Conservation (phyloP, 2,888 invertebrate genomes). For the Chesias legatella region DNA sequence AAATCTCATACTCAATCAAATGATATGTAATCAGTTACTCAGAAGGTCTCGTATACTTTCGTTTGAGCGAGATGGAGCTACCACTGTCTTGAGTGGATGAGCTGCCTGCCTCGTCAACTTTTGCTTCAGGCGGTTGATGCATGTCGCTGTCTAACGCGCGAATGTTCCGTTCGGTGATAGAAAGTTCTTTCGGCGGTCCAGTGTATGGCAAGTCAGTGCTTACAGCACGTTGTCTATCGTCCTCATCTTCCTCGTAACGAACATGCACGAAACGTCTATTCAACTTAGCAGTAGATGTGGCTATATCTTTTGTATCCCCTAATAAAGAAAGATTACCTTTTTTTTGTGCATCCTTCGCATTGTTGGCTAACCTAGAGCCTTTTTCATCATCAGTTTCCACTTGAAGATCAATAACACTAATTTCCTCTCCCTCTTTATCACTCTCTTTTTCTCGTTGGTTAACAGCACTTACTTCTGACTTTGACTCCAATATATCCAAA, state of each 20-base stretch:
- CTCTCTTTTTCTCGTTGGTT: neutral
- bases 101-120: neutral
- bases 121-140: neutral
- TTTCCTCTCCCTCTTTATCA: conserved; percentile 1
- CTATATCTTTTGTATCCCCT: conserved; percentile 2
- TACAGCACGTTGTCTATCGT: neutral
- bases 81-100: neutral
- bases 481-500: conserved; percentile 24
- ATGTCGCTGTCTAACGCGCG: conserved; percentile 6
- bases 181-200: neutral
- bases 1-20: neutral
- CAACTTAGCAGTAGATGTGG: conserved; percentile 17
- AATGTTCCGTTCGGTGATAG: conserved; percentile 3
- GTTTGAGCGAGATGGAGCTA: conserved; percentile 1
- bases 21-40: neutral
- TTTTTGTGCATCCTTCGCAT: no score
- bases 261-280: conserved; percentile 22
- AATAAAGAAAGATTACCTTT: no score
- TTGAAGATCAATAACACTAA: conserved; percentile 1
- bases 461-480: neutral
- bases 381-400: neutral
- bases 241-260: conserved; percentile 28
- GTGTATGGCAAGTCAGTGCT: neutral
- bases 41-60: conserved; percentile 4
- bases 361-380: no score